A percentile compares a stretch with the other conserved stretches of the same genome.
phyloP scores from a whole-genome alignment of 2,888 invertebrate species.

The Malthinus flaveolus region DNA sequence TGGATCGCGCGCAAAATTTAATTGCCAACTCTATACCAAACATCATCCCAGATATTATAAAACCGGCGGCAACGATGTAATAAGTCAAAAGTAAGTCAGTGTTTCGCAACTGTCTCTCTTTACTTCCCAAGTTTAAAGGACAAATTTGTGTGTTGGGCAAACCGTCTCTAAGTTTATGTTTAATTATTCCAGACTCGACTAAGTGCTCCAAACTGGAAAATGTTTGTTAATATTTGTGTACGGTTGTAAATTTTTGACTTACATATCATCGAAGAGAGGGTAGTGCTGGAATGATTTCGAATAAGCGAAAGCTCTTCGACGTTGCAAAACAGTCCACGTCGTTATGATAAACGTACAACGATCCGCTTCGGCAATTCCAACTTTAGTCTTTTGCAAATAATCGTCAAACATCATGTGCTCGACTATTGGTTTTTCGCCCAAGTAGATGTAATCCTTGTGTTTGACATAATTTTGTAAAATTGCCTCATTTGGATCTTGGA shows the following conservation, averaged over 20 bases:
- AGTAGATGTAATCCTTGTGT: conserved; percentile 56
- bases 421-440: conserved; percentile 68
- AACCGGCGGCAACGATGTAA: conserved; percentile 67
- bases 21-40: conserved; percentile 64
- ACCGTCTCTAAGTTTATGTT: conserved; percentile 61
- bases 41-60: conserved; percentile 61
- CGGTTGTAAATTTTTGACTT: conserved; percentile 40
- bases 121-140: conserved; percentile 74
- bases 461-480: conserved; percentile 52
- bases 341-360: conserved; percentile 75
- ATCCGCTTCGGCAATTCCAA: conserved; percentile 57
- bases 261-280: conserved; percentile 68
- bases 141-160: conserved; percentile 74
- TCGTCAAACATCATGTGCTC: conserved; percentile 67
- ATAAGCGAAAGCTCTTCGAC: conserved; percentile 70
- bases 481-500: conserved; percentile 43
- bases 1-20: neutral
- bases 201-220: conserved; percentile 62
- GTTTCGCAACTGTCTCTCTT: conserved; percentile 72
- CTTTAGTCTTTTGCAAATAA: conserved; percentile 62
- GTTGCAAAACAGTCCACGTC: conserved; percentile 64
- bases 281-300: conserved; percentile 61
- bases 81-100: conserved; percentile 77
- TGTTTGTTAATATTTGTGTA: too few relatives aligned
- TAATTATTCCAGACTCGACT: conserved; percentile 72